Percentiles rank a stretch among this genome's conserved stretches.
Conservation (phyloP, 2,888 invertebrate genomes). For the Drosophila macrospina region DNA sequence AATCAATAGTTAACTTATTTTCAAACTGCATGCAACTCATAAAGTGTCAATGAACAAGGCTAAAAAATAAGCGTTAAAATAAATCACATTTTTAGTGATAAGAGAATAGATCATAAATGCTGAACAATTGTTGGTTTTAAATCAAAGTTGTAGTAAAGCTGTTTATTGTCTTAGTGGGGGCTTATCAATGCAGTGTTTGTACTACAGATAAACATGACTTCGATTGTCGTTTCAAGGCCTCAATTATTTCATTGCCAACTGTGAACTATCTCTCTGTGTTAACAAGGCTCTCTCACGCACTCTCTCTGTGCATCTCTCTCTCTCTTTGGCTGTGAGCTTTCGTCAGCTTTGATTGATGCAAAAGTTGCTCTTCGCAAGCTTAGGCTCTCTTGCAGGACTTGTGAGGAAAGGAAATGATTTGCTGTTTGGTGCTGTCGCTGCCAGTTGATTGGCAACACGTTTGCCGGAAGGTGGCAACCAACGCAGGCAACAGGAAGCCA, state of each 20-base stretch:
- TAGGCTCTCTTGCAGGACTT: conserved; percentile 49
- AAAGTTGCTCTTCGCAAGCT: conserved; percentile 48
- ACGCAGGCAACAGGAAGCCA: conserved; percentile 60
- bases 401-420: conserved; percentile 65
- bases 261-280: conserved; percentile 1
- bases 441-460: conserved; percentile 82
- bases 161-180: neutral
- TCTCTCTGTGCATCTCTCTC: neutral
- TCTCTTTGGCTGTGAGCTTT: conserved; percentile 55
- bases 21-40: conserved; percentile 39
- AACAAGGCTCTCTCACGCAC: neutral
- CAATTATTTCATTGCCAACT: conserved; percentile 37
- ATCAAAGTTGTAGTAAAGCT: neutral
- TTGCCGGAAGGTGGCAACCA: conserved; percentile 79
- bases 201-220: conserved; percentile 15
- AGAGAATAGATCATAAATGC: neutral
- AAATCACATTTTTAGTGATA: neutral
- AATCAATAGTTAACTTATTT: conserved; percentile 52
- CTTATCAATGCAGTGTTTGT: conserved; percentile 35
- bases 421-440: conserved; percentile 52
- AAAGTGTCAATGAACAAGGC: neutral
- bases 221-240: conserved; percentile 24
- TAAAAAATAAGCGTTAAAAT: neutral
- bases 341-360: conserved; percentile 57
- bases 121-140: neutral